These are phyloP conservation scores for Apis mellifera DNA, from an alignment of 1,140 invertebrate genomes.

Conservation along the genomic window DNA sequence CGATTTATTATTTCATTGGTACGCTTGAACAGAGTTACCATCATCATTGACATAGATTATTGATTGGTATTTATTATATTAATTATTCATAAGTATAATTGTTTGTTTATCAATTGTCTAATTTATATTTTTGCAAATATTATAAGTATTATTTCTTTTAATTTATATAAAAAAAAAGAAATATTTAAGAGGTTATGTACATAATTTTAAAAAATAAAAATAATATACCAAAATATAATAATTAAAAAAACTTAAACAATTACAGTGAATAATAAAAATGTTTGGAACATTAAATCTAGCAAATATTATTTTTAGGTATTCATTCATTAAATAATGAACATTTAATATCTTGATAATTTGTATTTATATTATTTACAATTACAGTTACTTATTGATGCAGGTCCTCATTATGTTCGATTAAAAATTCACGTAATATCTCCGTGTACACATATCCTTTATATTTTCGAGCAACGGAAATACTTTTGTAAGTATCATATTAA, in stretches of 20 bases:
- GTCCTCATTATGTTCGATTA: constrained; percentile 37
- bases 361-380: neutral
- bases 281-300: neutral
- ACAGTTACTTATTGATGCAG: constrained; percentile 33
- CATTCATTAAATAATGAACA: neutral
- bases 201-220: neutral
- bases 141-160: neutral
- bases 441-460: constrained; percentile 56
- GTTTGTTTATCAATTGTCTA: neutral
- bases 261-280: neutral
- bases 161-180: neutral
- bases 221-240: neutral
- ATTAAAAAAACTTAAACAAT: neutral
- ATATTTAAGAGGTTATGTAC: neutral
- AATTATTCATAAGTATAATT: neutral
- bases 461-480: constrained; percentile 60
- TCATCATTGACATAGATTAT: neutral
- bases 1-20: neutral
- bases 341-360: neutral
- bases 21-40: neutral
- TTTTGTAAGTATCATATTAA: constrained; percentile 65
- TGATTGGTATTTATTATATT: neutral
- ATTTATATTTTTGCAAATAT: neutral
- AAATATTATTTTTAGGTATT: constrained; percentile 28
- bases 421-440: constrained; percentile 62